A percentile compares a stretch with the other conserved stretches of the same genome.
Evolutionary conservation across 2,113 vertebrate genomes (phyloP).

Genomic region (Piprites chloris): DNA sequence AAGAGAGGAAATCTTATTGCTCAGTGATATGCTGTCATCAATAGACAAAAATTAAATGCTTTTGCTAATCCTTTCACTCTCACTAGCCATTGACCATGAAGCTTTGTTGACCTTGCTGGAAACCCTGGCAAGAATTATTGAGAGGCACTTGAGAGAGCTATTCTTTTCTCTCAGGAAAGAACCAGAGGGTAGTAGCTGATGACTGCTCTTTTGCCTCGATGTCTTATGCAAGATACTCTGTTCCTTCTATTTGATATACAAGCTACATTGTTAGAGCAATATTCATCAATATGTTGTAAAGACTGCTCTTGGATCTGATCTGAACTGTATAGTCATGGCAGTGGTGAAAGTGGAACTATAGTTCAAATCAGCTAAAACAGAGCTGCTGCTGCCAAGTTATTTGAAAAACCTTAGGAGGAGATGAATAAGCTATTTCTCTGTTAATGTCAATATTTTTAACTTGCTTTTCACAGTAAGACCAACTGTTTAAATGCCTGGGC

Average conservation of each 20-base stretch:
- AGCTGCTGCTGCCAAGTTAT: neutral
- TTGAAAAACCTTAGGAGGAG: neutral
- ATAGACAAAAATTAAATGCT: conserved; percentile 37
- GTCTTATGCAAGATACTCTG: conserved; percentile 23
- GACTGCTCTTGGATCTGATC: neutral
- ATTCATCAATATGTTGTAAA: neutral
- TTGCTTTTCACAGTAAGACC: neutral
- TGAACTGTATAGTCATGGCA: neutral
- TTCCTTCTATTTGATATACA: neutral
- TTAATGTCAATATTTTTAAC: neutral
- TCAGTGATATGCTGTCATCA: conserved; percentile 24
- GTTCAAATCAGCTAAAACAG: neutral
- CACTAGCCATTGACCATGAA: conserved; percentile 40
- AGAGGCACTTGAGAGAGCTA: conserved; percentile 31
- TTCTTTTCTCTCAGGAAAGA: conserved; percentile 28
- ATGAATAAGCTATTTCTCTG: neutral
- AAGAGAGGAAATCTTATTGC: conserved; percentile 20
- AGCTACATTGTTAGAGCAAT: neutral
- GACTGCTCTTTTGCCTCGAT: conserved; percentile 24
- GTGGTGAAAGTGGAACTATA: neutral
- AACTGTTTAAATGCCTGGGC: neutral
- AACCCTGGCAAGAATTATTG: conserved; percentile 35
- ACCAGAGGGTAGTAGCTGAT: neutral
- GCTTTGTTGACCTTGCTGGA: conserved; percentile 51
- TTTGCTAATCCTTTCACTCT: conserved; percentile 41